phyloP scores from a whole-genome alignment of 2,113 vertebrate species.

The Melanerpes aurifrons region DNA sequence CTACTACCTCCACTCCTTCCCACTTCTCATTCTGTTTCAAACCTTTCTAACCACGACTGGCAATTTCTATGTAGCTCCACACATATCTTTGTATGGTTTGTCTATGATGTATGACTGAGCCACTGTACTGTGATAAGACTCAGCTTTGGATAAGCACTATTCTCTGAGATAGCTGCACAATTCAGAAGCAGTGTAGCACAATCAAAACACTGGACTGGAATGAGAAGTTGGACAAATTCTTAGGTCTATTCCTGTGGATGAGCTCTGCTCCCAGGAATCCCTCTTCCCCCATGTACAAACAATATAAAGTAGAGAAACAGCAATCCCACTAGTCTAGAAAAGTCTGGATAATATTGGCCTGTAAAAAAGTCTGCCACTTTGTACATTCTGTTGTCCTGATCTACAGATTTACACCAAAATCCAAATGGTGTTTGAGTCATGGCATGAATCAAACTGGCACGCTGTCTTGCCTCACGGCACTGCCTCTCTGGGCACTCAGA shows the following conservation, averaged over 20 bases:
- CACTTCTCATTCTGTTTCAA: not conserved
- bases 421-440: not conserved
- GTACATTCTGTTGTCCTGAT: not conserved
- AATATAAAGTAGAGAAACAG: not conserved
- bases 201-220: not conserved
- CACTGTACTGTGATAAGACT: not conserved
- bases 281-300: fast-evolving
- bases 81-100: not conserved
- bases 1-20: not conserved
- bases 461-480: not conserved
- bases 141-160: not conserved
- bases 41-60: not conserved
- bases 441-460: not conserved
- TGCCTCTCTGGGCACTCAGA: not conserved
- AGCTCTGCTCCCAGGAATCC: not conserved
- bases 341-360: not conserved
- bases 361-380: not conserved
- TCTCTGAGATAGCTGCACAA: not conserved
- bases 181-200: not conserved
- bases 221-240: not conserved
- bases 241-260: not conserved
- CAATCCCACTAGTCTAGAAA: not conserved
- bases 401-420: not conserved
- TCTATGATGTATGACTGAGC: not conserved
- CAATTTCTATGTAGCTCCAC: not conserved